phyloP scores from a whole-genome alignment of 1,140 invertebrate species.

The Apis laboriosa region DNA sequence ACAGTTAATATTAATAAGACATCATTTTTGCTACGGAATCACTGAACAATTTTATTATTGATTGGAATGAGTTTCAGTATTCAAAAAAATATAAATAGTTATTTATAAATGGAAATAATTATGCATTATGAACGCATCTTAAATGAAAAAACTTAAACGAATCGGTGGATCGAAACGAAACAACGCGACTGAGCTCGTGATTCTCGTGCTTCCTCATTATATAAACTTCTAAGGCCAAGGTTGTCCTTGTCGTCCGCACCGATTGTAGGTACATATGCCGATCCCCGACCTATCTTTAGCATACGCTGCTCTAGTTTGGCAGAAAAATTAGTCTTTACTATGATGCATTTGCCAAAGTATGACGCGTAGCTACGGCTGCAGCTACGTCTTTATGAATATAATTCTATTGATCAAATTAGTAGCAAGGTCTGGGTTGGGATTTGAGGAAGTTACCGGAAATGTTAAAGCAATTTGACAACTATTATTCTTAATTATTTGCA shows the following conservation, averaged over 20 bases:
- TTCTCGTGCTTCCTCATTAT: slow-evolving; percentile 68
- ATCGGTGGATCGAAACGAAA: slow-evolving; percentile 58
- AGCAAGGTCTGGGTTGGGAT: slow-evolving; percentile 27
- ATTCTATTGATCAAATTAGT: neutral
- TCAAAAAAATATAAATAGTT: neutral
- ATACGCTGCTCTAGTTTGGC: slow-evolving; percentile 61
- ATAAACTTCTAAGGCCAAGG: slow-evolving; percentile 74
- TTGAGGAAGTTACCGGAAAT: neutral
- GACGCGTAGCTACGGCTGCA: neutral
- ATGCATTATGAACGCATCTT: neutral
- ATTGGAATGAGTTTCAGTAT: neutral
- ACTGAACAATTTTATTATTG: neutral
- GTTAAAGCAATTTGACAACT: neutral
- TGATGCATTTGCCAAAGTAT: slow-evolving; percentile 15
- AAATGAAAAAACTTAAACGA: neutral
- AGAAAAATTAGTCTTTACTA: slow-evolving; percentile 33
- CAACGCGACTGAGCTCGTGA: slow-evolving; percentile 61
- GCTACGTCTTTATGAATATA: neutral
- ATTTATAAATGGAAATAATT: neutral
- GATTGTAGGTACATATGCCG: slow-evolving; percentile 49
- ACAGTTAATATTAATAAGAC: neutral
- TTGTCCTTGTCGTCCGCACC: slow-evolving; percentile 62
- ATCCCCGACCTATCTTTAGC: slow-evolving; percentile 65
- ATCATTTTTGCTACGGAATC: neutral
- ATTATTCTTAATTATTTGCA: neutral